phyloP scores from a whole-genome alignment of 2,113 vertebrate genomes.

The Ciconia boyciana region DNA sequence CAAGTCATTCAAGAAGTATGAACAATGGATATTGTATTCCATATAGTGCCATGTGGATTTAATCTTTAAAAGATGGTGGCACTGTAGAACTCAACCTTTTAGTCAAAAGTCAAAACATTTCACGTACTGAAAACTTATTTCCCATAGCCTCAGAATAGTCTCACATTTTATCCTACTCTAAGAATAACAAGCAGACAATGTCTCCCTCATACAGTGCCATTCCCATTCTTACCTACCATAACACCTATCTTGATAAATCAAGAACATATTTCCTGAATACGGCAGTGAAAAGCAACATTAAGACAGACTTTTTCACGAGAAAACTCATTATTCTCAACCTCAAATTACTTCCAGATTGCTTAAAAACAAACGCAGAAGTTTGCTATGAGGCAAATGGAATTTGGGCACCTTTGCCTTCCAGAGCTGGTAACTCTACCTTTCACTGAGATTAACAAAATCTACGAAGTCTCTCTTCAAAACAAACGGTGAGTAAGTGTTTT shows the following conservation, averaged over 20 bases:
- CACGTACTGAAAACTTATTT: not conserved
- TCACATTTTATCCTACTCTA: not conserved
- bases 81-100: not conserved
- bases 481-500: not conserved
- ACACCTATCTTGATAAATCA: not conserved
- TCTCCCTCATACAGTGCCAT: not conserved
- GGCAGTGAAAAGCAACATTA: not conserved
- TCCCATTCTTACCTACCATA: not conserved
- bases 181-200: not conserved
- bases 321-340: not conserved
- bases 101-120: conserved; percentile 6
- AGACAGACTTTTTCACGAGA: not conserved
- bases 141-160: not conserved
- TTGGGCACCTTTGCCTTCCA: not conserved
- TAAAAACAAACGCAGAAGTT: not conserved
- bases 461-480: not conserved
- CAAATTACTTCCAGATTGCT: not conserved
- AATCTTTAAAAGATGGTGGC: conserved; percentile 52
- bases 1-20: conserved; percentile 53
- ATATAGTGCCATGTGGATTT: conserved; percentile 34
- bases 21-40: conserved; percentile 59
- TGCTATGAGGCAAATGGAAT: not conserved
- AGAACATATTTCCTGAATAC: not conserved
- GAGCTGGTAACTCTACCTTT: not conserved
- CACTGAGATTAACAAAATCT: not conserved